Evolutionary conservation across 2,797 vertebrate species (phyloP), one percentile per base, ranked within the genome.

Genomic region (Characodon lateralis): DNA sequence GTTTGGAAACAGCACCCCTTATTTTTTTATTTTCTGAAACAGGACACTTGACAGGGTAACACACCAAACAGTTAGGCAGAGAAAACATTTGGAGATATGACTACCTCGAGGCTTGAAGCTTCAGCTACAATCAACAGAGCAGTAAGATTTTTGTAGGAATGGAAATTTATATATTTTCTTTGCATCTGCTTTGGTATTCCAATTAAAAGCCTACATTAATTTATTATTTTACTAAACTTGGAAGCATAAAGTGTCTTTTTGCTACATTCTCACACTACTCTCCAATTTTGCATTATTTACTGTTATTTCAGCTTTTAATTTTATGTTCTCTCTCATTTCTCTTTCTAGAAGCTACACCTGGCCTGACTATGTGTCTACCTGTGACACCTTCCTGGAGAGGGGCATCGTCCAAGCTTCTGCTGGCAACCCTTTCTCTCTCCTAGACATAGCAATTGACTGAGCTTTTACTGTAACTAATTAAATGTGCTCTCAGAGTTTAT

Each of bases 1-100:
- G 65, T 78, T 13, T 72, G 83, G 80, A 86, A 88, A 79, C 71
- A 80, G 58, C 76, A 80, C 81, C 78, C 83, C 76, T 84, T 55
- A 24, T 72, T 73, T 85, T 82, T 74, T 85, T n/a, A 79, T 81
- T 86, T 84, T 74, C 72, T 87, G 84, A 85, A 85, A 91, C 80
- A 65, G 80, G 84, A 87, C 75, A 84, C 82, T 16, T 31, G 77
- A 55, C 71, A 73, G 65, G 73, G 78, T 78, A 83, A 76, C 28
- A 51, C 75, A 77, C 72, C 63, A 31, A 35, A 55, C 0, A 41
- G 72, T 73, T 50, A 28, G 70, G 22, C 10, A 24, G 71, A 79
- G 56, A 53, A 72, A 50, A 77, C 31, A 75, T 71, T 72, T 56
- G 51, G 71, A 68, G 77, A 83, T 24, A 13, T 56, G 24, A 35